A percentile compares a stretch with the other conserved stretches of the same genome.
Evolutionary conservation across 1,140 invertebrate species (phyloP).

Genomic region (Holotrichia oblita): DNA sequence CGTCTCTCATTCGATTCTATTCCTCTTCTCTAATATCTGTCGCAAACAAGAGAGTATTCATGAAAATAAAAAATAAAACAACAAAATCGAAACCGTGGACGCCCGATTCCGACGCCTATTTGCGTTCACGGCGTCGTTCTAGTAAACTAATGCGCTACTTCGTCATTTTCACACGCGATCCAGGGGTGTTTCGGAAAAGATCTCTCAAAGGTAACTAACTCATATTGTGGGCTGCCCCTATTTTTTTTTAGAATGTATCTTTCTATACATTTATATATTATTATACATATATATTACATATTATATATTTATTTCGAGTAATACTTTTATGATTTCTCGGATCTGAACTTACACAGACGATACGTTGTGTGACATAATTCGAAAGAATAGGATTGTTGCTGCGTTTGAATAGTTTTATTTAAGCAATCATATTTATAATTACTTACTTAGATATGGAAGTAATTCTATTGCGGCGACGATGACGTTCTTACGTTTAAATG

Average conservation of each 20-base stretch:
- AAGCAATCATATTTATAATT: constrained; percentile 32
- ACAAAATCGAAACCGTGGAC: background rate
- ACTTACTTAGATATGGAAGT: background rate
- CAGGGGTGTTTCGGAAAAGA: constrained; percentile 93
- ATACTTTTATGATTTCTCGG: constrained; percentile 9
- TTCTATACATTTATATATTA: constrained; percentile 45
- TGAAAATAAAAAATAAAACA: background rate
- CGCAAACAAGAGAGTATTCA: too few species aligned
- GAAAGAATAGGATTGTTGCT: background rate
- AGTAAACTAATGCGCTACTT: constrained; percentile 66
- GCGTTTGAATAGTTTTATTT: background rate
- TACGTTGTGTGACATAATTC: background rate
- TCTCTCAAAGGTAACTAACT: constrained; percentile 84
- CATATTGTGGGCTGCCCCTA: constrained; percentile 61
- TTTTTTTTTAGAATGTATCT: constrained; percentile 60
- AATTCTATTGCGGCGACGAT: too few species aligned
- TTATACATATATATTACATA: constrained; percentile 41
- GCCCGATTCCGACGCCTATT: constrained; percentile 4
- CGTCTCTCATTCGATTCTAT: background rate
- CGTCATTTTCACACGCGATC: constrained; percentile 61
- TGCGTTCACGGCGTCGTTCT: constrained; percentile 44
- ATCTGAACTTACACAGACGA: constrained; percentile 18
- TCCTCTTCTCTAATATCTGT: too few species aligned
- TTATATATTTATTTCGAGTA: constrained; percentile 10
- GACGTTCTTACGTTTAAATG: too few species aligned